Percentiles rank a stretch among this genome's conserved stretches.
phyloP scores from a whole-genome alignment of 2,888 invertebrate genomes.

The Drosophila neonasuta region DNA sequence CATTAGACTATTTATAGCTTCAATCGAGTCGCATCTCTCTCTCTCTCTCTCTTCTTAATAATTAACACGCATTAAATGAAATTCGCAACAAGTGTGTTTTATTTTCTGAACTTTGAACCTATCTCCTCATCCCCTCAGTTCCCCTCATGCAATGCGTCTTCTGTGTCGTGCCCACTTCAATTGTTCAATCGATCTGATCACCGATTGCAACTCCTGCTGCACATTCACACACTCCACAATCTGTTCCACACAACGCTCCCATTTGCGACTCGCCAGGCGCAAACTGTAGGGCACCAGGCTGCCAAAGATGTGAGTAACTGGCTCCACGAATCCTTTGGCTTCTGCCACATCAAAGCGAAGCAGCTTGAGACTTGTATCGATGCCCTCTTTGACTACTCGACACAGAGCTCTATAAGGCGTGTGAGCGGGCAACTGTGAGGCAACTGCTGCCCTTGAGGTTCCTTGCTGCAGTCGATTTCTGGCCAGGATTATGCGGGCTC shows the following conservation, averaged over 20 bases:
- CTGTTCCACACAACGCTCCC: conserved; percentile 48
- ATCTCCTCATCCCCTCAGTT: not conserved
- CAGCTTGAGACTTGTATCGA: conserved; percentile 24
- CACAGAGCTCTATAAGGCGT: conserved; percentile 38
- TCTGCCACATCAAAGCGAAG: conserved; percentile 23
- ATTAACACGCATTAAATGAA: conserved; percentile 11
- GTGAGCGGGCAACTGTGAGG: conserved; percentile 17
- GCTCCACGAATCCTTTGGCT: conserved; percentile 22
- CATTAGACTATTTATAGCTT: conserved; percentile 26
- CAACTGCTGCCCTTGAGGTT: not conserved
- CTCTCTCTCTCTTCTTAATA: not conserved
- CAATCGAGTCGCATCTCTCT: no score
- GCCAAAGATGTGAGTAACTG: conserved; percentile 51
- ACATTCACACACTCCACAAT: conserved; percentile 43
- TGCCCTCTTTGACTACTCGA: conserved; percentile 35
- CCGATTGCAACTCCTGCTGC: conserved; percentile 41
- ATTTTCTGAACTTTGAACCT: conserved; percentile 50
- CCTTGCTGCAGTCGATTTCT: conserved; percentile 53
- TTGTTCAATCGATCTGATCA: conserved; percentile 35
- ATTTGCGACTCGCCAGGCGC: conserved; percentile 37
- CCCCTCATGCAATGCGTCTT: conserved; percentile 8
- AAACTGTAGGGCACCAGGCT: conserved; percentile 39
- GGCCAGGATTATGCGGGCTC: conserved; percentile 44
- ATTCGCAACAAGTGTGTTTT: conserved; percentile 27
- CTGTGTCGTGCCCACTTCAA: conserved; percentile 22